Evolutionary conservation across 2,113 vertebrate species (phyloP).

Genomic region (Chinchilla lanigera): DNA sequence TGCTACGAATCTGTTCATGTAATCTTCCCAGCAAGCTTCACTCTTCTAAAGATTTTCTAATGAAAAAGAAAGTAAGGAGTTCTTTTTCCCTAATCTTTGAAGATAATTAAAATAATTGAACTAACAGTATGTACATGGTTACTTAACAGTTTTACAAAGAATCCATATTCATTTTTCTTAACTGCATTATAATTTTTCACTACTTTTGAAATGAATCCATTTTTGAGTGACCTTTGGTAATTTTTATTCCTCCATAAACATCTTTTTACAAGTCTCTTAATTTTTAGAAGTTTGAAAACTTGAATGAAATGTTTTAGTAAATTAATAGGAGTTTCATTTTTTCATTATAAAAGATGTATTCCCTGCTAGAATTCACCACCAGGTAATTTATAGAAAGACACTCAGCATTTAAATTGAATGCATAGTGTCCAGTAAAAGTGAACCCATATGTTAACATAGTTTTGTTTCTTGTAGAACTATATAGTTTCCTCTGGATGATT

Average conservation of each 20-base stretch:
- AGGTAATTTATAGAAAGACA: constrained; percentile 1
- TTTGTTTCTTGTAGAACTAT: neutral
- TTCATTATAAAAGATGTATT: constrained; percentile 33
- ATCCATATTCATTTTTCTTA: constrained; percentile 39
- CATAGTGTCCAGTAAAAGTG: neutral
- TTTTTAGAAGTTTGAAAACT: constrained; percentile 54
- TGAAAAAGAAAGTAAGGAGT: neutral
- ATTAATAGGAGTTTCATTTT: neutral
- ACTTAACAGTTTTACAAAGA: neutral
- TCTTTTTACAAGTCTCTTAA: neutral
- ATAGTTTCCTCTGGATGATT: neutral
- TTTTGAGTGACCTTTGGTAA: neutral
- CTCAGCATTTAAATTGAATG: neutral
- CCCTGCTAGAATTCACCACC: neutral
- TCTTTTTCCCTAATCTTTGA: neutral
- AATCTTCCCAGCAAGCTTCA: neutral
- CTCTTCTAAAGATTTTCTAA: neutral
- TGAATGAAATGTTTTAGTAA: constrained; percentile 15
- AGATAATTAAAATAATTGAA: neutral
- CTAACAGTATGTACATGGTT: neutral
- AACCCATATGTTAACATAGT: neutral
- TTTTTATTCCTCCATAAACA: neutral
- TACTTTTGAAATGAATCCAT: neutral
- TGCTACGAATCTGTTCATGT: neutral
- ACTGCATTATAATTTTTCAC: constrained; percentile 22